Evolutionary conservation across 1,140 invertebrate genomes (phyloP).

Genomic region (Hyposmocoma kahamanoa): DNA sequence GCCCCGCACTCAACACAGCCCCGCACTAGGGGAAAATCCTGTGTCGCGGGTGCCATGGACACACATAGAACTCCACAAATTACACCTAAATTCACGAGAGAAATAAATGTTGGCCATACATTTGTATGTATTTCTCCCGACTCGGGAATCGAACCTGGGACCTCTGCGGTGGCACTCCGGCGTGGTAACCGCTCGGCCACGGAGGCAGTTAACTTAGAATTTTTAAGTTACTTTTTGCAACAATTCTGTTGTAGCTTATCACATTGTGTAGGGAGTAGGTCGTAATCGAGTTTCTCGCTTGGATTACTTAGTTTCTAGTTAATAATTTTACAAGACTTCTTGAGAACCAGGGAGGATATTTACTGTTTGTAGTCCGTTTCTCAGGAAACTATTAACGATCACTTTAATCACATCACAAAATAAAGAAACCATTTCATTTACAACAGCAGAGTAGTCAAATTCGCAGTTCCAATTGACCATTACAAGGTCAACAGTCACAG

Average conservation of each 20-base stretch:
- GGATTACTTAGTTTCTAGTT: not conserved
- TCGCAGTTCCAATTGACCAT: not conserved
- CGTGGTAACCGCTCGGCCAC: not conserved
- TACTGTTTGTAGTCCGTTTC: not conserved
- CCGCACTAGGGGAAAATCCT: no score
- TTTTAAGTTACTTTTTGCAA: not conserved
- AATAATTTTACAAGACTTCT: no score
- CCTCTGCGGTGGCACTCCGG: no score
- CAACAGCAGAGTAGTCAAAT: not conserved
- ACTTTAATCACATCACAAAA: not conserved
- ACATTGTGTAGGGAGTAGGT: not conserved
- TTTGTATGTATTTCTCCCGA: no score
- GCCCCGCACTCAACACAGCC: no score
- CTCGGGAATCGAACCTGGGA: no score
- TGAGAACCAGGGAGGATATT: not conserved
- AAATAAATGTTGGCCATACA: no score
- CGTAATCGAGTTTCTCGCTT: not conserved
- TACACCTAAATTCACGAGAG: no score
- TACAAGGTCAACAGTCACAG: not conserved
- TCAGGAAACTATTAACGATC: not conserved
- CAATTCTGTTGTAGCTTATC: not conserved
- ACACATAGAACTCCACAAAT: no score
- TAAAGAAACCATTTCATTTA: not conserved
- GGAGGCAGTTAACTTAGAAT: not conserved
- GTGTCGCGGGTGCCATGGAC: no score